These are phyloP conservation scores for Batillaria attramentaria DNA, from an alignment of 1,140 invertebrate genomes.

Conservation along the genomic window DNA sequence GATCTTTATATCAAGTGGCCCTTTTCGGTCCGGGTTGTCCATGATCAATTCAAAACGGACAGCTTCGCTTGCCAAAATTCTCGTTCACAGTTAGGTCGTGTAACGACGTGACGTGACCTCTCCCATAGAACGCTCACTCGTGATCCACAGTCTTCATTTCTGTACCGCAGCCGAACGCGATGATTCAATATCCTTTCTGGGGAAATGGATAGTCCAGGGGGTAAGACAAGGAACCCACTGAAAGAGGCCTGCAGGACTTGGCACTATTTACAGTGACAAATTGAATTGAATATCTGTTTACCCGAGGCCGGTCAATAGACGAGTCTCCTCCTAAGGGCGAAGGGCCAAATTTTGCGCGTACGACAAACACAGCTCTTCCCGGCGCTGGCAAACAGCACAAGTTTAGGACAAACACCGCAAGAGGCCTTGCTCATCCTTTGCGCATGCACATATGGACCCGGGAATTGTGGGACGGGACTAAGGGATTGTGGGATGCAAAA, in stretches of 20 bases:
- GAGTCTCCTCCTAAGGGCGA: not conserved
- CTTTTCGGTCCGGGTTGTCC: too few species aligned
- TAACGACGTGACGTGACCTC: slow-evolving; percentile 23
- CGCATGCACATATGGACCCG: not conserved
- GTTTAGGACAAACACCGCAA: not conserved
- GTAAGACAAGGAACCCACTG: slow-evolving; percentile 3
- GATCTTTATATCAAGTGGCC: too few species aligned
- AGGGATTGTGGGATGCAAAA: not conserved
- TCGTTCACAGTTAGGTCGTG: too few species aligned
- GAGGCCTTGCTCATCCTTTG: not conserved
- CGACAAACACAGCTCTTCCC: slow-evolving; percentile 21
- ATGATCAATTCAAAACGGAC: too few species aligned
- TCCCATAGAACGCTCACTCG: not conserved
- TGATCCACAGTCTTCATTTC: too few species aligned
- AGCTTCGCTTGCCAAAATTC: too few species aligned
- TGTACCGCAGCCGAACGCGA: slow-evolving; percentile 11
- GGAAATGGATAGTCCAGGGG: not conserved
- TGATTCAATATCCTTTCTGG: slow-evolving; percentile 18
- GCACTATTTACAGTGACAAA: slow-evolving; percentile 40
- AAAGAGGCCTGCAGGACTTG: slow-evolving; percentile 1
- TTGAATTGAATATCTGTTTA: slow-evolving; percentile 45
- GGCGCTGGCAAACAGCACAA: slow-evolving; percentile 31
- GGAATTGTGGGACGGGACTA: not conserved
- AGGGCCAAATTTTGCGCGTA: not conserved
- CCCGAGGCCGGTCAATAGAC: slow-evolving; percentile 24